Base-by-base conservation (phyloP, 2,113 vertebrate genomes). In the Heterotilapia buettikoferi region DNA sequence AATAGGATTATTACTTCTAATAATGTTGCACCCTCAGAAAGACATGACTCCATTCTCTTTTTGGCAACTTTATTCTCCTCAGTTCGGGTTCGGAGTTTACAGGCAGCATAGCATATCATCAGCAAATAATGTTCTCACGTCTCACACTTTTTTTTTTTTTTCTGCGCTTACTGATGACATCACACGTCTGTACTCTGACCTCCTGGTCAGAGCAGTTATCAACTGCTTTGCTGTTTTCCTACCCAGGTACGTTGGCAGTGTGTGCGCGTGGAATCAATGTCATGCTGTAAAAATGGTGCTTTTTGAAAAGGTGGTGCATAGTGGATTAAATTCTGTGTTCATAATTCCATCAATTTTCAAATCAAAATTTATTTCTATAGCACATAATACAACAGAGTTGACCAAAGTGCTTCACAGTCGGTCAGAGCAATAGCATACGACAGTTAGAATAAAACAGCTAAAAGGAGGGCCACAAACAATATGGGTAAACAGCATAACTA, bases 341-440 rank as follows among this genome's bases (percentile, higher is more conserved):
- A 63, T 36, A 11, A 36, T 63, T 63, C 3, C 29, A 63, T 36
- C 29, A n/a, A 36, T 33, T 57, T 57, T 57, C 54, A 1, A 26
- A 57, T 26, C 54, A 1, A 26, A 26, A 57, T 57, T 26, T 14
- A 57, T 1, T 57, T 57, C 2, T 56, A 14, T 26, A 57, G 24
- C 54, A 26, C 54, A 57, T 26, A 57, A 57, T 57, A 26, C 12
- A 56, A 21, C n/a, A 24, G 12, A 54, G 54, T 8, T 57, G 21
- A 26, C 12, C 54, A 26, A 57, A 0, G 0, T 57, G 24, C 6
- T 26, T 57, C 1, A 56, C 0, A 57, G 24, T 57, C 4, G 0
- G 54, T 2, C 54, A 57, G 24, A 26, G 12, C 24, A 57, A 26
- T 14, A 26, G 12, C 54, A 26, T 8, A 54, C 4, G 53, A 54